Percentiles rank a stretch among this genome's conserved stretches.
Evolutionary conservation across 1,140 invertebrate genomes (phyloP).

Genomic region (Neotoxoptera formosana): DNA sequence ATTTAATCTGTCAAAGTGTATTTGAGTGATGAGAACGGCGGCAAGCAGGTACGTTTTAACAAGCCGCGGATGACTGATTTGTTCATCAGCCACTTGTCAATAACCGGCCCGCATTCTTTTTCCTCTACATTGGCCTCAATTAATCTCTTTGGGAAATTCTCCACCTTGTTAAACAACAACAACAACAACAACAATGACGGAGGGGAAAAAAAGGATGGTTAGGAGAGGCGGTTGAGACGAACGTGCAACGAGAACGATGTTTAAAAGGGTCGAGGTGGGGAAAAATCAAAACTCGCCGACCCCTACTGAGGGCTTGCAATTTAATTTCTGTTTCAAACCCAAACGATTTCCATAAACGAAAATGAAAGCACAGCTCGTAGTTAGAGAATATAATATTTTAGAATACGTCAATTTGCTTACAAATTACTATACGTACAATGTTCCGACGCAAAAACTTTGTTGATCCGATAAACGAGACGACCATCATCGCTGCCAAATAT

Average conservation of each 20-base stretch:
- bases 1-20: constrained; percentile 52
- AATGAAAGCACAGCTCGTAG: neutral
- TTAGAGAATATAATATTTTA: neutral
- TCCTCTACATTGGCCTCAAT: constrained; percentile 48
- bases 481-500: neutral
- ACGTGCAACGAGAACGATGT: neutral
- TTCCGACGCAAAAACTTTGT: constrained; percentile 5
- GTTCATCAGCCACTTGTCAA: constrained; percentile 56
- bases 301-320: neutral
- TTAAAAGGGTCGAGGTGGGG: neutral
- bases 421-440: neutral
- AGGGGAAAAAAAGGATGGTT: no score
- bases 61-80: constrained; percentile 55
- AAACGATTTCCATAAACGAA: constrained; percentile 24
- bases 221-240: neutral
- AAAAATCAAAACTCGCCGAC: constrained; percentile 29
- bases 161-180: constrained; percentile 51
- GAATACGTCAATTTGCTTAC: constrained; percentile 11
- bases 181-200: neutral
- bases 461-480: constrained; percentile 41
- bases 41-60: constrained; percentile 36
- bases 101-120: constrained; percentile 41
- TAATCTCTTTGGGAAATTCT: constrained; percentile 55
- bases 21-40: constrained; percentile 55
- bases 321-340: constrained; percentile 14